These are phyloP conservation scores for Platichthys stellatus DNA, from an alignment of 2,113 vertebrate species.

Conservation along the genomic window DNA sequence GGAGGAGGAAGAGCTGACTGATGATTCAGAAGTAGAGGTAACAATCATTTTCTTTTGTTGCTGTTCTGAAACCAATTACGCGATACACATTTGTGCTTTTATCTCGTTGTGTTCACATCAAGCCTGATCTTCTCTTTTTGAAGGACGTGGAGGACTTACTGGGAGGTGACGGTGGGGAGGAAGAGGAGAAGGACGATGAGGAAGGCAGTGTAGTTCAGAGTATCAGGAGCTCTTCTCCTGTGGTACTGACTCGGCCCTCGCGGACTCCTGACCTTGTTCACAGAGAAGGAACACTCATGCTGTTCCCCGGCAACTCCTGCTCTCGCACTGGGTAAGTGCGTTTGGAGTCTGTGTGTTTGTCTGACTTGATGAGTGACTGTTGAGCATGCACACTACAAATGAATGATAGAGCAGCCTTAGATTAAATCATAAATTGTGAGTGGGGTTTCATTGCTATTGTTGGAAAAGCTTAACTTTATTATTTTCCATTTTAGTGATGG, in stretches of 20 bases:
- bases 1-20: conserved; percentile 91
- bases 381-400: too few relatives aligned
- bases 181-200: conserved; percentile 71
- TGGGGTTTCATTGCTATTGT: background rate
- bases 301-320: conserved; percentile 91
- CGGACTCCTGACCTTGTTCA: conserved; percentile 77
- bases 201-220: conserved; percentile 76
- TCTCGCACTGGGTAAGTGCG: conserved; percentile 87
- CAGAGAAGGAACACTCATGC: conserved; percentile 88
- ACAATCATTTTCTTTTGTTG: background rate
- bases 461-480: background rate
- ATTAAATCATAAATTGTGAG: background rate
- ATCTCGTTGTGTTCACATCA: background rate
- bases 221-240: conserved; percentile 75
- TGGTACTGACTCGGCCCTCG: conserved; percentile 62
- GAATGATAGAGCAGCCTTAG: too few relatives aligned
- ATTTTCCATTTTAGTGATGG: conserved; percentile 69
- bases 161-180: conserved; percentile 76
- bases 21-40: conserved; percentile 85
- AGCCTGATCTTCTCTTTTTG: background rate
- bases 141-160: conserved; percentile 87
- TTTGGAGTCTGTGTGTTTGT: background rate
- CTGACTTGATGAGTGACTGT: background rate
- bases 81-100: background rate
- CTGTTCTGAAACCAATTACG: background rate